phyloP scores from a whole-genome alignment of 2,888 invertebrate species.

The Meteorus colon region DNA sequence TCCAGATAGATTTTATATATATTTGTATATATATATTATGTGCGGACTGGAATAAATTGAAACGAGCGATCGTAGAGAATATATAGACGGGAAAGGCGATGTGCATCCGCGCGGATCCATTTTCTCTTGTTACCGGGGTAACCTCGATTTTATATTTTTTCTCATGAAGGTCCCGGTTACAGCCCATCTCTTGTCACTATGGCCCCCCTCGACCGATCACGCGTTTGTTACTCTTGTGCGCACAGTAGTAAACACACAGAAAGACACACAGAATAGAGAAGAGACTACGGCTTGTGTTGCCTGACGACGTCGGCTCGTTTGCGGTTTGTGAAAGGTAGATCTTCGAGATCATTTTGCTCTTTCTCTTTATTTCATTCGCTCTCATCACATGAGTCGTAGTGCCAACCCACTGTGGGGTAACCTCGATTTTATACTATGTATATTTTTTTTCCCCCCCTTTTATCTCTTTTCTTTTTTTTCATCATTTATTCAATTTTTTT shows the following conservation, averaged over 20 bases:
- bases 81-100: conserved; percentile 40
- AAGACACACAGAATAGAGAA: conserved; percentile 35
- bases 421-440: conserved; percentile 44
- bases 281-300: conserved; percentile 33
- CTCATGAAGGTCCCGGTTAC: conserved; percentile 40
- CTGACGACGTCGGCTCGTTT: conserved; percentile 34
- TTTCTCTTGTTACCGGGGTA: conserved; percentile 52
- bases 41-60: conserved; percentile 30
- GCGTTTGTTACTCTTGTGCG: neutral
- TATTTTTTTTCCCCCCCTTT: neutral
- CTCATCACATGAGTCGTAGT: neutral
- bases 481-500: neutral
- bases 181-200: conserved; percentile 41
- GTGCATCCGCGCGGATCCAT: conserved; percentile 42
- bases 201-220: conserved; percentile 3
- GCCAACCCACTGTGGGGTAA: conserved; percentile 38
- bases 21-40: conserved; percentile 8
- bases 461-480: conserved; percentile 35
- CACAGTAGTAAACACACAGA: conserved; percentile 34
- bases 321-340: conserved; percentile 46
- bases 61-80: conserved; percentile 26
- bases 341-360: conserved; percentile 43
- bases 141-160: conserved; percentile 49
- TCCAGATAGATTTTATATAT: conserved; percentile 9
- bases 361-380: conserved; percentile 18